Percentiles rank a stretch among this genome's conserved stretches.
Conservation (phyloP, 2,797 vertebrate species). For the Sorex maritimensis region DNA sequence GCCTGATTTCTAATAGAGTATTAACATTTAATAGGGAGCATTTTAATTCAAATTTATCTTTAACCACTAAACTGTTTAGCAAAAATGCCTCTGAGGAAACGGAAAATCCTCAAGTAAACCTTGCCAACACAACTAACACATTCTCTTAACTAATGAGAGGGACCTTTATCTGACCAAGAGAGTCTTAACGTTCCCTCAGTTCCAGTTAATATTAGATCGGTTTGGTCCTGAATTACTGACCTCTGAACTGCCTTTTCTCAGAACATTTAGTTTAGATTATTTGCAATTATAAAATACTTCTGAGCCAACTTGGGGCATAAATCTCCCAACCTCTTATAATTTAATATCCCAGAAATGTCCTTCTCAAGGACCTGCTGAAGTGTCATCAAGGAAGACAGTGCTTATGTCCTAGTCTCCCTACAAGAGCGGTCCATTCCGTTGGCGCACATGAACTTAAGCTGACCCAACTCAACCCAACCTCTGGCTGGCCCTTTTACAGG, state of each 20-base stretch:
- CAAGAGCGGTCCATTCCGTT: neutral
- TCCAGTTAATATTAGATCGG: neutral
- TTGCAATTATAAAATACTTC: neutral
- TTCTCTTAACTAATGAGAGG: slow-evolving; percentile 16
- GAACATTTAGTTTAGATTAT: slow-evolving; percentile 8
- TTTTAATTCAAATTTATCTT: slow-evolving; percentile 68
- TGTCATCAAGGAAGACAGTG: neutral
- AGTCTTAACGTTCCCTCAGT: neutral
- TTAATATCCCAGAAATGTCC: neutral
- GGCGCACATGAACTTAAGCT: neutral
- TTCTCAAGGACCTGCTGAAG: neutral
- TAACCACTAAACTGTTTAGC: slow-evolving; percentile 11
- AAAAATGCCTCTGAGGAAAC: slow-evolving; percentile 18
- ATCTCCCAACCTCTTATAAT: neutral
- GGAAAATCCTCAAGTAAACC: neutral
- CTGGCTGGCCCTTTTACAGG: too few species aligned
- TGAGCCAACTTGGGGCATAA: neutral
- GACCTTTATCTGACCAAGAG: neutral
- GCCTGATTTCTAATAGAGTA: slow-evolving; percentile 31
- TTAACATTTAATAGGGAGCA: slow-evolving; percentile 71
- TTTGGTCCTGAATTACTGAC: neutral
- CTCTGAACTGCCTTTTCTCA: neutral
- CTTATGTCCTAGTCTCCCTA: neutral
- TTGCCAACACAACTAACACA: neutral
- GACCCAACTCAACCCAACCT: too few species aligned